A percentile compares a stretch with the other conserved stretches of the same genome.
Evolutionary conservation across 2,888 invertebrate genomes (phyloP).

Genomic region (Latrodectus elegans): DNA sequence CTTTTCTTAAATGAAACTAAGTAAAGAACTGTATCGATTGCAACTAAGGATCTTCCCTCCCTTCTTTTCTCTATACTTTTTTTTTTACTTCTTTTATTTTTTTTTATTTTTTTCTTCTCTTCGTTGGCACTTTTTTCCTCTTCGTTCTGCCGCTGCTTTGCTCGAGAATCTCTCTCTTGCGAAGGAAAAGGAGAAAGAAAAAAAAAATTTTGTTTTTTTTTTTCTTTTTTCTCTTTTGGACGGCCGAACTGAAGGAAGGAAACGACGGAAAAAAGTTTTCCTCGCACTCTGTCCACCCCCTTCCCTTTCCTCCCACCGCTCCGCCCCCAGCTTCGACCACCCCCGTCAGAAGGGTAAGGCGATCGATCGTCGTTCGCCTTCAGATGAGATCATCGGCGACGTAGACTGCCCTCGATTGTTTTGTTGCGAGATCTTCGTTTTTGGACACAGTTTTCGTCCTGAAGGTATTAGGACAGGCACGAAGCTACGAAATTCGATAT

Average conservation of each 20-base stretch:
- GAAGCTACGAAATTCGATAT: too few species aligned
- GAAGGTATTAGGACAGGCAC: too few species aligned
- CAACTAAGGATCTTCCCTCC: conserved; percentile 50
- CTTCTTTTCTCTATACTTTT: conserved; percentile 32
- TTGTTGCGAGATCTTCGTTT: conserved; percentile 15
- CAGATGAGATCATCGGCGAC: conserved; percentile 62
- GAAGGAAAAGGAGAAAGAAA: not conserved
- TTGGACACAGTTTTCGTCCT: not conserved
- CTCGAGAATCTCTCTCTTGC: not conserved
- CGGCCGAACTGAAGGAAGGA: conserved; percentile 58
- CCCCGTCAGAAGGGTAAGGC: conserved; percentile 21
- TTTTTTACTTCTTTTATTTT: conserved; percentile 21
- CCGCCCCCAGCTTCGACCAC: conserved; percentile 14
- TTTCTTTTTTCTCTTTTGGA: conserved; percentile 18
- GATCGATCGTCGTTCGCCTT: conserved; percentile 27
- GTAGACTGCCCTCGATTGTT: conserved; percentile 42
- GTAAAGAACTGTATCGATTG: conserved; percentile 68
- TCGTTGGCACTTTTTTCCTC: conserved; percentile 31
- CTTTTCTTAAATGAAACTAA: conserved; percentile 69
- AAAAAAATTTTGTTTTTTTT: conserved; percentile 1
- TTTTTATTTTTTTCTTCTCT: not conserved
- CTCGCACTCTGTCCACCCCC: conserved; percentile 43
- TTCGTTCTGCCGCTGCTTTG: conserved; percentile 1
- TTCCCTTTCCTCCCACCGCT: conserved; percentile 4
- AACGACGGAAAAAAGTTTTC: conserved; percentile 66